Conservation (phyloP, 2,113 vertebrate species). For the Hippocampus abdominalis region DNA sequence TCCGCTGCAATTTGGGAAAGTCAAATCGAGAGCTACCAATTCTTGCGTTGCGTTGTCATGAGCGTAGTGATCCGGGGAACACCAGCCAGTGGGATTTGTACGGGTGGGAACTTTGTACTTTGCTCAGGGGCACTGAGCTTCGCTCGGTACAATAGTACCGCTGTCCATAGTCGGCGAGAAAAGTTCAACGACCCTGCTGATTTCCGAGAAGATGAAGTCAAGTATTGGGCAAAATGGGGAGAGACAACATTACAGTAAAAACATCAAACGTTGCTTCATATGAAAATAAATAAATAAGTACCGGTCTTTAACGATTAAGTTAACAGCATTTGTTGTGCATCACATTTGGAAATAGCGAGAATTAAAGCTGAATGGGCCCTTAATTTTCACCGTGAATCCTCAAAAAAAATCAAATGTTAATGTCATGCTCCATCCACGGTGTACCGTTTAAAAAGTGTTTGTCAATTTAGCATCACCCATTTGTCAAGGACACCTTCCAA, state of each 20-base stretch:
- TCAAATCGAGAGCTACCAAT: background rate
- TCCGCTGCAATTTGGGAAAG: background rate
- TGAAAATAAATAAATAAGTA: background rate
- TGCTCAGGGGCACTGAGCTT: conserved; percentile 40
- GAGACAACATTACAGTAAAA: background rate
- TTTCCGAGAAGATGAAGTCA: conserved; percentile 21
- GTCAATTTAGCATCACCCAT: no score
- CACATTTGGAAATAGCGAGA: no score
- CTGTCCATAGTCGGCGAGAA: conserved; percentile 21
- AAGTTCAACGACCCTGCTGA: conserved; percentile 8
- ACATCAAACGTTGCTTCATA: background rate
- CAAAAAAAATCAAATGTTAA: no score
- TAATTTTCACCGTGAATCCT: no score
- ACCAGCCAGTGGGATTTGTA: conserved; percentile 1
- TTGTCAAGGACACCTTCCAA: no score
- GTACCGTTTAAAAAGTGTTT: no score
- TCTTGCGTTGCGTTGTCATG: conserved; percentile 5
- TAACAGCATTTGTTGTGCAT: background rate
- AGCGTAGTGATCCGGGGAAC: conserved; percentile 9
- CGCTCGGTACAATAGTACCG: conserved; percentile 6
- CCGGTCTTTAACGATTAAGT: background rate
- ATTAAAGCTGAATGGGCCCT: no score
- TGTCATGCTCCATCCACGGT: no score
- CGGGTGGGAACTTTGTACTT: conserved; percentile 46
- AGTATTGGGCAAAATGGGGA: background rate